Conservation (phyloP, 2,113 vertebrate species). For the Scomber japonicus region DNA sequence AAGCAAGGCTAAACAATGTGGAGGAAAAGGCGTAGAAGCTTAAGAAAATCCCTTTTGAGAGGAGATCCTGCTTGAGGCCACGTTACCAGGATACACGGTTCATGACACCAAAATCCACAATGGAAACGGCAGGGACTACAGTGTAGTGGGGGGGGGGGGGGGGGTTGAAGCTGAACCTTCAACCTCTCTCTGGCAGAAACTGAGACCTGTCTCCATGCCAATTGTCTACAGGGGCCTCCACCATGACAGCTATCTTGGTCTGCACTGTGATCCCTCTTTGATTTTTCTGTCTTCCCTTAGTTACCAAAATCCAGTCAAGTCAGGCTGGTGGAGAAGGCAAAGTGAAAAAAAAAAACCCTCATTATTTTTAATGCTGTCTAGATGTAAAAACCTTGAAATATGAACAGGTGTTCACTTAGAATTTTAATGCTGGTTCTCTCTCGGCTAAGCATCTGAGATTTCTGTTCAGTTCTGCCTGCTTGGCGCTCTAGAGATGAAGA, state of each 20-base stretch:
- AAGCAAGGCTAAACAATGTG: not conserved
- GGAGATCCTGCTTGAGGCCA: constrained; percentile 37
- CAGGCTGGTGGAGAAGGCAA: not conserved
- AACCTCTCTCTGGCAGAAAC: constrained; percentile 45
- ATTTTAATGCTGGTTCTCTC: constrained; percentile 47
- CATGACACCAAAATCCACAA: constrained; percentile 30
- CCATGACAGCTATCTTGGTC: constrained; percentile 35
- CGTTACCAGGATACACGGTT: constrained; percentile 39
- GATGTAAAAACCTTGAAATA: constrained; percentile 54
- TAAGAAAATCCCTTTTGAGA: constrained; percentile 9
- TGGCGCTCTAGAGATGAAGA: constrained; percentile 38
- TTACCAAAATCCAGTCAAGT: constrained; percentile 41
- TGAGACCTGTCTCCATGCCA: constrained; percentile 44
- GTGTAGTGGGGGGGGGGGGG: not conserved
- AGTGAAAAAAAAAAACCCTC: not conserved
- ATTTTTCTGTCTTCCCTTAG: constrained; percentile 34
- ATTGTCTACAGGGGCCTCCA: constrained; percentile 33
- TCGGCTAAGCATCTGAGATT: constrained; percentile 36
- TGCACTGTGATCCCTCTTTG: constrained; percentile 39
- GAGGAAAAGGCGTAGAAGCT: not conserved
- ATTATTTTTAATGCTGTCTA: constrained; percentile 47
- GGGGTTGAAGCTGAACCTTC: constrained; percentile 25
- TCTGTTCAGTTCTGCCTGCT: constrained; percentile 32
- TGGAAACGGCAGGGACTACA: constrained; percentile 24
- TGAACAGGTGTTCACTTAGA: constrained; percentile 58